Evolutionary conservation across 2,113 vertebrate species (phyloP), one percentile per base, ranked within the genome.

Genomic region (Gulo gulo): DNA sequence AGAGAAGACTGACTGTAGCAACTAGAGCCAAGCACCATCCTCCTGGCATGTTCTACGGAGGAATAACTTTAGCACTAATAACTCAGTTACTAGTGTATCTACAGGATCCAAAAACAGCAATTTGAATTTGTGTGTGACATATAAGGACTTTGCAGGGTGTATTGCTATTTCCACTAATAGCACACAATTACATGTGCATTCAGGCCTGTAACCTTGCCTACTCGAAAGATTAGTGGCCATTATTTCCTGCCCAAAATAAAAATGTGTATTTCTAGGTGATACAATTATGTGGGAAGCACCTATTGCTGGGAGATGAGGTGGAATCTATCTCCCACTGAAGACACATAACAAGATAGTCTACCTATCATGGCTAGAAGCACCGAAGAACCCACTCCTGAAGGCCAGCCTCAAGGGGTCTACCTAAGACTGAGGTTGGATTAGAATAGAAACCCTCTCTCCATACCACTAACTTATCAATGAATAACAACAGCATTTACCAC

Each of bases 121-220:
- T 85, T 96, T 81, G 47, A 96, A 93, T 90, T 2, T 3, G 96
- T 95, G 23, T 71, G 79, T 89, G 88, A 97, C 34, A 26, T 88
- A 3, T 29, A 24, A 78, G 55, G 57, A 88, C 83, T 71, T 76
- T 29, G 21, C 76, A 83, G 50, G 10, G 31, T 12, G 12, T 59
- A 23, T 4, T 50, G 84, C 2, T 45, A 71, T 76, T 69, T 83
- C n/a, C 69, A 80, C 12, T 96, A 69, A 93, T 55, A 39, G 21
- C 61, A 81, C 63, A 52, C 42, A 80, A 71, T 84, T 96, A 78
- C 31, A 88, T 61, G 11, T 20, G 9, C 24, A 82, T 82, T 92
- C 93, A 96, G 21, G 76, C 84, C 71, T 84, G 55, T 52, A 65
- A 92, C 8, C 39, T 95, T 1, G 0, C 24, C 63, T 20, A 6